Evolutionary conservation across 2,888 invertebrate genomes (phyloP).

Genomic region (Apotomis betuletana): DNA sequence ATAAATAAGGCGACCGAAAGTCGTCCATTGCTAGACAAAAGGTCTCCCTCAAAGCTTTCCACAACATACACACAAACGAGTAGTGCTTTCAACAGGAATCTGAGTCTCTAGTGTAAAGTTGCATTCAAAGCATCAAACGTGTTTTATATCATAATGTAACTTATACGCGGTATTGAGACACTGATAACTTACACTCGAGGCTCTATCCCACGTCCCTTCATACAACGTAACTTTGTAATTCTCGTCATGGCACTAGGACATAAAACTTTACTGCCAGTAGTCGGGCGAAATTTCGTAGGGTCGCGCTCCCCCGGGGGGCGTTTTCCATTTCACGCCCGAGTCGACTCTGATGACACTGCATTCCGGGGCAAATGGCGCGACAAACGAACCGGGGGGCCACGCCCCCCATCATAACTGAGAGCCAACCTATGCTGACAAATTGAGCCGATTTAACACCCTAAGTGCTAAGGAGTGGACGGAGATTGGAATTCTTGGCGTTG

Average conservation of each 20-base stretch:
- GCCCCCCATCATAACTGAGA: conserved; percentile 78
- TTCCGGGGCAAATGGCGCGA: conserved; percentile 82
- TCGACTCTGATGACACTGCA: conserved; percentile 81
- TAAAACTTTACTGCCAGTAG: conserved; percentile 39
- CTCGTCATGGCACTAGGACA: conserved; percentile 23
- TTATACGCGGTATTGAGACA: too few species aligned
- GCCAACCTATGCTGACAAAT: conserved; percentile 61
- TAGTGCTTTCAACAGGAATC: too few species aligned
- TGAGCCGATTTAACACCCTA: conserved; percentile 66
- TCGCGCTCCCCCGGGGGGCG: conserved; percentile 76
- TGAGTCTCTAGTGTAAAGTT: too few species aligned
- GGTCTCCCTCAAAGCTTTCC: too few species aligned
- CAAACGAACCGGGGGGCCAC: conserved; percentile 81
- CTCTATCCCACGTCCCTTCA: background rate
- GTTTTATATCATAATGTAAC: too few species aligned
- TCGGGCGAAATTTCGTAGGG: conserved; percentile 63
- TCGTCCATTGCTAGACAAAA: too few species aligned
- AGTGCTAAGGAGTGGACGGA: conserved; percentile 26
- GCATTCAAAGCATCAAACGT: too few species aligned
- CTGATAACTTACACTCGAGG: too few species aligned
- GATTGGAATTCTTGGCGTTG: conserved; percentile 25
- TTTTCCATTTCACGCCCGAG: conserved; percentile 83
- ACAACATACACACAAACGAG: too few species aligned
- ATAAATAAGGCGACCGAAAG: too few species aligned
- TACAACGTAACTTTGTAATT: conserved; percentile 6